A percentile compares a stretch with the other conserved stretches of the same genome.
Conservation (phyloP, 2,888 invertebrate genomes). For the Pollenia angustigena region DNA sequence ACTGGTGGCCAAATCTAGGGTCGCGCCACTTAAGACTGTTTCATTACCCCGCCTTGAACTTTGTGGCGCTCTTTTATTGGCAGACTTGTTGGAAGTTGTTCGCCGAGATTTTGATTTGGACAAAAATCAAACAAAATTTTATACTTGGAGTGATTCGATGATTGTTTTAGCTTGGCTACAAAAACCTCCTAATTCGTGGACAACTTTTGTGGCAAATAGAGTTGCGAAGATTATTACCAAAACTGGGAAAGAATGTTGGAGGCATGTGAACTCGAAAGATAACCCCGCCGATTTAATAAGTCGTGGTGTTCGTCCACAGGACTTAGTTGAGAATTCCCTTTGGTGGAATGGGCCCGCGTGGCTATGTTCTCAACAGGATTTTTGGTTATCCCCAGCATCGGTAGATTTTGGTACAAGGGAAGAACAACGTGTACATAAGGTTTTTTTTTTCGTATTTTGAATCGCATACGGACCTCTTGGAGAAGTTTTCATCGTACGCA, state of each 20-base stretch:
- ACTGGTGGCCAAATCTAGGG: conserved; percentile 10
- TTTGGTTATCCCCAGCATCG: neutral
- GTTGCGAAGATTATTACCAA: conserved; percentile 28
- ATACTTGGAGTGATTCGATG: neutral
- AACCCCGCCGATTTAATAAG: conserved; percentile 45
- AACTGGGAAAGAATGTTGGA: conserved; percentile 23
- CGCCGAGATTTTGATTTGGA: neutral
- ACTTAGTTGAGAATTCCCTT: neutral
- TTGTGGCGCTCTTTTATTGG: neutral
- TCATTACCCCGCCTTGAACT: neutral
- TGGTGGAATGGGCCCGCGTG: conserved; percentile 27
- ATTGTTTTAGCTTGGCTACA: conserved; percentile 19
- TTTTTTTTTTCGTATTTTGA: conserved; percentile 25
- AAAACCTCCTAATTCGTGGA: conserved; percentile 26
- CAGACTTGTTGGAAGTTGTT: neutral
- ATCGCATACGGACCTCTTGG: neutral
- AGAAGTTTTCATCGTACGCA: neutral
- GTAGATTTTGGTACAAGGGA: conserved; percentile 3
- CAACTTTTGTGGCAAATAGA: conserved; percentile 20
- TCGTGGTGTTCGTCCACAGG: conserved; percentile 33
- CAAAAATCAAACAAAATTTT: neutral
- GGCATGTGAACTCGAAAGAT: conserved; percentile 22
- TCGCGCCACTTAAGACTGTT: neutral
- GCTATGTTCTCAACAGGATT: neutral
- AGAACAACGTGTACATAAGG: neutral